Percentiles rank a stretch among this genome's conserved stretches.
Evolutionary conservation across 2,888 invertebrate genomes (phyloP).

Genomic region (Luperina testacea): DNA sequence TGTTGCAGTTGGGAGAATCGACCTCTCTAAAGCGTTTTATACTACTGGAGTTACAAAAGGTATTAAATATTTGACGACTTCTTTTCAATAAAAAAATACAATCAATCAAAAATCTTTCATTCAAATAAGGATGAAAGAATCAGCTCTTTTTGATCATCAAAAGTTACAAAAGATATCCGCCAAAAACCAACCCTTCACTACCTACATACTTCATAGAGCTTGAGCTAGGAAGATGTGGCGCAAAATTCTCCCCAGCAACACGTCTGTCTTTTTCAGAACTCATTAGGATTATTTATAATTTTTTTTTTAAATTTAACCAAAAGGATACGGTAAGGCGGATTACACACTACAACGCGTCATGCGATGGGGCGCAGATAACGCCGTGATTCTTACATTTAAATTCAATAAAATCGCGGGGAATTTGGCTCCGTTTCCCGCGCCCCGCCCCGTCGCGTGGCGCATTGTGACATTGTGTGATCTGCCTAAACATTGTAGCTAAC

Average conservation of each 20-base stretch:
- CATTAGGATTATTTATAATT: background rate
- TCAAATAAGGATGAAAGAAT: background rate
- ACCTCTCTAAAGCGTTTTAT: conserved; percentile 2
- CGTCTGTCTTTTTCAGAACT: background rate
- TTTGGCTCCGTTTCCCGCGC: background rate
- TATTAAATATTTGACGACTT: background rate
- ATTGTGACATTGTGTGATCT: background rate
- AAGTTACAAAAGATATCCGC: background rate
- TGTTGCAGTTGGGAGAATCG: conserved; percentile 13
- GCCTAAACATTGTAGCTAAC: background rate
- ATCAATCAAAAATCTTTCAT: background rate
- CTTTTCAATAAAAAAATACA: background rate
- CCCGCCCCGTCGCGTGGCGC: background rate
- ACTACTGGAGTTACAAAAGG: background rate
- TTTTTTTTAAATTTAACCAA: conserved; percentile 13
- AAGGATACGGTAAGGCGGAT: background rate
- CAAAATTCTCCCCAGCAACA: background rate
- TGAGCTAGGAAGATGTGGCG: too few relatives aligned
- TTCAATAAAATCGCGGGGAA: background rate
- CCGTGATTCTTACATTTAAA: background rate
- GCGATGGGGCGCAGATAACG: background rate
- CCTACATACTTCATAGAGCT: background rate
- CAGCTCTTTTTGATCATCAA: background rate
- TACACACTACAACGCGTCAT: background rate
- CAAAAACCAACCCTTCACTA: background rate